Evolutionary conservation across 1,140 invertebrate species (phyloP).

Genomic region (Sycophila sp.): DNA sequence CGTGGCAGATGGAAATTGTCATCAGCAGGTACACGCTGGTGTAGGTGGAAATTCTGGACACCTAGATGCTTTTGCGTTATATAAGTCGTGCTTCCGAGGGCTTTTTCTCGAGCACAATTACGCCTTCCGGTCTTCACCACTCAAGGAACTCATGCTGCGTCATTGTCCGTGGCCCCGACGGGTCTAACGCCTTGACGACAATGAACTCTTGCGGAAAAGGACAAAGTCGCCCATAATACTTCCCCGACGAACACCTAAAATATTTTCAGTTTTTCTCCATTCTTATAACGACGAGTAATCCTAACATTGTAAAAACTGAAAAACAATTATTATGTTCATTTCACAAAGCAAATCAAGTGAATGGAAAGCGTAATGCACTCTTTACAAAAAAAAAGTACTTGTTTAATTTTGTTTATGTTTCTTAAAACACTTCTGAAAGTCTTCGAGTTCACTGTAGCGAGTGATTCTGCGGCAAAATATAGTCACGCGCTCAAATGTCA

Average conservation of each 20-base stretch:
- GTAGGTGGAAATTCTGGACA: no score
- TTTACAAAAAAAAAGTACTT: no score
- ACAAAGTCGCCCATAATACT: conserved; percentile 38
- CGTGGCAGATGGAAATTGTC: no score
- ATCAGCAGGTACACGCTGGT: no score
- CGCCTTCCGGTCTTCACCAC: conserved; percentile 6
- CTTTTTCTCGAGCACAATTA: conserved; percentile 14
- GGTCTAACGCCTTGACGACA: conserved; percentile 43
- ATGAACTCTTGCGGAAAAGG: conserved; percentile 39
- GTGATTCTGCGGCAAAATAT: no score
- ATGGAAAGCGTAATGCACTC: neutral
- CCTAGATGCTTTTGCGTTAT: no score
- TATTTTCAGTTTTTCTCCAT: conserved; percentile 39
- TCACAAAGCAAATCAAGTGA: neutral
- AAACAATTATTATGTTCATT: no score
- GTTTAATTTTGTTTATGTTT: no score
- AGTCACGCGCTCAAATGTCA: neutral
- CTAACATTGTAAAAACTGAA: neutral
- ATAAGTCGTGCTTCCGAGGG: neutral
- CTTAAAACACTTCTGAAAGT: no score
- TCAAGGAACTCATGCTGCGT: conserved; percentile 44
- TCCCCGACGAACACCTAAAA: conserved; percentile 44
- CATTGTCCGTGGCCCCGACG: conserved; percentile 43
- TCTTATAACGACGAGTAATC: neutral
- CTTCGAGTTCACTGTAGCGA: no score